Evolutionary conservation across 2,797 vertebrate species (phyloP).

Genomic region (Peromyscus eremicus): DNA sequence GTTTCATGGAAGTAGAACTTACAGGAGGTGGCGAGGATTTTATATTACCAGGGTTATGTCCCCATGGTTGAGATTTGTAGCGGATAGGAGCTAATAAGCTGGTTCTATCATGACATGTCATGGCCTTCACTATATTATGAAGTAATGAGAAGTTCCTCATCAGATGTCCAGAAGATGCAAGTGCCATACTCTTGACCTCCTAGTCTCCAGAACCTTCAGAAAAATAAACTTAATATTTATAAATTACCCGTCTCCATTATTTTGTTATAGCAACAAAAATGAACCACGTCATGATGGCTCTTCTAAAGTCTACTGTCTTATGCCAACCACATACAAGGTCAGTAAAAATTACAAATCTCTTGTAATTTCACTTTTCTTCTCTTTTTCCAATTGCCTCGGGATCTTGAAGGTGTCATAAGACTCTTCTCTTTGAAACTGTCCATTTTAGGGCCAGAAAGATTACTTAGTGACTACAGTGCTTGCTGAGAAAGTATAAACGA

Average conservation of each 20-base stretch:
- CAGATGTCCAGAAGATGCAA: too few species aligned
- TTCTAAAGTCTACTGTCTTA: not conserved
- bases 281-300: not conserved
- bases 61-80: not conserved
- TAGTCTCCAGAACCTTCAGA: not conserved
- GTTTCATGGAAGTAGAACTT: not conserved
- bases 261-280: not conserved
- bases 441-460: not conserved
- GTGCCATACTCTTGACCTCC: not conserved
- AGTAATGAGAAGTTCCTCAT: not conserved
- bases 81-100: not conserved
- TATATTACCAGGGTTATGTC: too few species aligned
- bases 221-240: not conserved
- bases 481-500: not conserved
- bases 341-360: not conserved
- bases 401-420: not conserved
- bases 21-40: not conserved
- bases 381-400: not conserved
- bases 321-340: not conserved
- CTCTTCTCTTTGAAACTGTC: not conserved
- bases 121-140: not conserved
- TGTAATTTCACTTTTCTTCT: not conserved
- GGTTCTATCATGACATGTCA: too few species aligned
- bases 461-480: not conserved
- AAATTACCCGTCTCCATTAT: not conserved